phyloP scores from a whole-genome alignment of 1,140 invertebrate species.

The Heliconius eleuchia region DNA sequence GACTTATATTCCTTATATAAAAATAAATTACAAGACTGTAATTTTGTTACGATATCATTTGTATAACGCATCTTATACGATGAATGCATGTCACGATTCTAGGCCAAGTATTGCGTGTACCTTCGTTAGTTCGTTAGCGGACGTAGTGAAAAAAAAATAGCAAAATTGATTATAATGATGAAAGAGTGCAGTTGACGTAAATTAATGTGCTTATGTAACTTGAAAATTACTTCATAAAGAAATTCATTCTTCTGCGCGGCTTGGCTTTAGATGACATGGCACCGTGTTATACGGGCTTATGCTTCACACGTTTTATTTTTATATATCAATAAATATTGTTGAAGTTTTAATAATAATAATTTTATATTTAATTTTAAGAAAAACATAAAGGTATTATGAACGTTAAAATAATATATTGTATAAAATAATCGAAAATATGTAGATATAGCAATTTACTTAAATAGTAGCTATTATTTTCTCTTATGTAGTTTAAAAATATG shows the following conservation, averaged over 20 bases:
- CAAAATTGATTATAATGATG: conserved; percentile 30
- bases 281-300: background rate
- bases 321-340: background rate
- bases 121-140: conserved; percentile 33
- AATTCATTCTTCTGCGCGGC: conserved; percentile 11
- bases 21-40: background rate
- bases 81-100: conserved; percentile 35
- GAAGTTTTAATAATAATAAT: background rate
- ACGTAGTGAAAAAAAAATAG: conserved; percentile 25
- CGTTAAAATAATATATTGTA: no score
- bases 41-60: background rate
- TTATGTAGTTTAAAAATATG: no score
- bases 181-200: conserved; percentile 23
- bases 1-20: background rate
- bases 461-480: no score
- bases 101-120: conserved; percentile 35
- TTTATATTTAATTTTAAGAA: background rate
- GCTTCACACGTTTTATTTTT: background rate
- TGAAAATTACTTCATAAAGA: conserved; percentile 12
- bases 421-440: no score
- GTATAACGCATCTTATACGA: conserved; percentile 5
- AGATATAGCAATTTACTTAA: no score
- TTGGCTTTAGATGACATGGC: conserved; percentile 10
- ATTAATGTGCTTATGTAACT: conserved; percentile 24
- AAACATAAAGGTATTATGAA: no score